Percentiles rank a stretch among this genome's conserved stretches.
phyloP scores from a whole-genome alignment of 1,140 invertebrate genomes.

The Apocrypta bakeri region DNA sequence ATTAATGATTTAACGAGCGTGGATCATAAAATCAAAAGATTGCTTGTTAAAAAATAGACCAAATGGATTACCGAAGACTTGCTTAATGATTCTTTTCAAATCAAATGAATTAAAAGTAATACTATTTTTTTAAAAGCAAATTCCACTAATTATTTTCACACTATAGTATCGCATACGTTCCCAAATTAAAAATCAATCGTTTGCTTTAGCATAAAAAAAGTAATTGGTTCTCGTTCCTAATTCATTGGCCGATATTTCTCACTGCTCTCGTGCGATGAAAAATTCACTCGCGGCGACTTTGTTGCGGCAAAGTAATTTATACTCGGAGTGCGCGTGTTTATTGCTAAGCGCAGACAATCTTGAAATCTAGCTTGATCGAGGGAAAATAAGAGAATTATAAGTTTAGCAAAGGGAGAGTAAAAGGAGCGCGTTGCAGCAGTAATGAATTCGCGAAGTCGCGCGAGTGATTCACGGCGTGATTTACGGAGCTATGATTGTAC shows the following conservation, averaged over 20 bases:
- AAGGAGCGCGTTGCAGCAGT: neutral
- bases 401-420: neutral
- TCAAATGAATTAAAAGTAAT: too few species aligned
- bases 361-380: conserved; percentile 15
- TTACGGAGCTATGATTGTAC: conserved; percentile 56
- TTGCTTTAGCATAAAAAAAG: too few species aligned
- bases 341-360: conserved; percentile 1
- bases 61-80: too few species aligned
- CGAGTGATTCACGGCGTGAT: conserved; percentile 65
- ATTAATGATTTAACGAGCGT: too few species aligned
- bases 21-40: too few species aligned
- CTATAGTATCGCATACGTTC: too few species aligned
- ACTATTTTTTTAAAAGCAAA: too few species aligned
- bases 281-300: neutral
- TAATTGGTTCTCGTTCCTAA: too few species aligned
- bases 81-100: too few species aligned
- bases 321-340: neutral
- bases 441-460: neutral
- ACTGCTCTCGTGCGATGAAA: conserved; percentile 2
- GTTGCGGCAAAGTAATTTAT: neutral
- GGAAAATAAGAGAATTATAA: neutral
- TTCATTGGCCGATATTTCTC: neutral
- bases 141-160: too few species aligned
- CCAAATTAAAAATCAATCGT: too few species aligned
- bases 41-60: too few species aligned